Evolutionary conservation across 1,140 invertebrate species (phyloP), one percentile per base, ranked within the genome.

Genomic region (Drosophila littoralis): DNA sequence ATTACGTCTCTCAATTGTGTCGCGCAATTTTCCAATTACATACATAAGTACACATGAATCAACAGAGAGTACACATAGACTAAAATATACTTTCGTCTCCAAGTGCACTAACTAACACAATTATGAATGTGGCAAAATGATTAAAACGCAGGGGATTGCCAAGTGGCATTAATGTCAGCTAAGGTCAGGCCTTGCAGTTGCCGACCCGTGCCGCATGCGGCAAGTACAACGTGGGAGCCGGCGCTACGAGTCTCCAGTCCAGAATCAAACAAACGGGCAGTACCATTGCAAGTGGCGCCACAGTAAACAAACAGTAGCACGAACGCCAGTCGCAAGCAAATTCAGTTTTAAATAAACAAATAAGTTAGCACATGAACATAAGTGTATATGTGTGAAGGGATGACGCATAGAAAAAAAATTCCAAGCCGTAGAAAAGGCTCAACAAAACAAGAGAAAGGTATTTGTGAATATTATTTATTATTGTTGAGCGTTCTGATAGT

Each of bases 21-120:
- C 17, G 42, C 45, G 52, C 67, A 72, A 68, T 82, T 82, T 82
- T 79, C 58, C 81, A 82, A 68, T 82, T 83, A 79, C 40, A 64
- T 35, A 13, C 35, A 32, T 17, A 9, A 51, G 35, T 63, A 40
- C 12, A 38, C 33, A 48, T 66, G 52, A 22, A 38, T 38, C 54
- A 50, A 22, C 54, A 35, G 32, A 45, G 28, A 22, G 35, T 33
- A 9, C 22, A 50, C 8, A 38, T 38, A 45, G 22, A 22, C 22
- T 22, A 22, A 22, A 22, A 22, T 3, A 22, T 22, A 3, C n/a
- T n/a, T 22, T 22, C 22, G 22, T 3, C 22, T 22, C 22, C 22
- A 22, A 48, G 58, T 36, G 54, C 54, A 57, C 7, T 32, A 22
- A 42, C 12, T 51, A 51, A 48, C 8, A 17, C 28, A 57, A 71